phyloP scores from a whole-genome alignment of 64 coral and sea anemone genomes.

The Pocillopora verrucosa region DNA sequence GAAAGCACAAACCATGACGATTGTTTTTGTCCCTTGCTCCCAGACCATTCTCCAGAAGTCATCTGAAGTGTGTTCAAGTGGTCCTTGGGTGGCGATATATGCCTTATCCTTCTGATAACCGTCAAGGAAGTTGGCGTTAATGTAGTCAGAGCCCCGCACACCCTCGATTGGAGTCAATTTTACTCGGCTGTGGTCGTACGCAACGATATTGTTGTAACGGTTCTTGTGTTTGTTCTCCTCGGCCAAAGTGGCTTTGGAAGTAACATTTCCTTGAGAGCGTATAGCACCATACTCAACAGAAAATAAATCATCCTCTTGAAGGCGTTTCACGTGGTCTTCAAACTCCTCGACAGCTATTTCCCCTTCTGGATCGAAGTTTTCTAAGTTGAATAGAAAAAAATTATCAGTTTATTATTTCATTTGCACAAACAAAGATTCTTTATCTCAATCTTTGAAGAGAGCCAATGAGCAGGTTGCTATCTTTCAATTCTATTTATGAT shows the following conservation, averaged over 20 bases:
- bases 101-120: conserved; percentile 72
- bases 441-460: no score
- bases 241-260: conserved; percentile 41
- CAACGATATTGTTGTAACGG: conserved; percentile 70
- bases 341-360: conserved; percentile 43
- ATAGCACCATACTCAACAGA: conserved; percentile 59
- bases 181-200: conserved; percentile 82
- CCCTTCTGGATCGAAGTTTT: conserved; percentile 39
- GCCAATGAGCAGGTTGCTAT: no score
- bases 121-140: conserved; percentile 82
- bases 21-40: conserved; percentile 71
- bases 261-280: conserved; percentile 23
- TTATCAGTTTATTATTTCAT: not conserved
- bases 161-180: conserved; percentile 14
- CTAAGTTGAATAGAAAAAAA: not conserved
- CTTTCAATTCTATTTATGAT: no score
- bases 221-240: conserved; percentile 72
- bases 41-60: conserved; percentile 93
- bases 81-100: conserved; percentile 80
- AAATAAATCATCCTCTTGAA: conserved; percentile 55
- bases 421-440: no score
- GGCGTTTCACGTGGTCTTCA: conserved; percentile 46
- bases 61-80: conserved; percentile 66
- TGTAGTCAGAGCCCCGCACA: conserved; percentile 51
- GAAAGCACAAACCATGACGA: conserved; percentile 67